phyloP scores from a whole-genome alignment of 2,113 vertebrate species.

The Lampris incognitus region DNA sequence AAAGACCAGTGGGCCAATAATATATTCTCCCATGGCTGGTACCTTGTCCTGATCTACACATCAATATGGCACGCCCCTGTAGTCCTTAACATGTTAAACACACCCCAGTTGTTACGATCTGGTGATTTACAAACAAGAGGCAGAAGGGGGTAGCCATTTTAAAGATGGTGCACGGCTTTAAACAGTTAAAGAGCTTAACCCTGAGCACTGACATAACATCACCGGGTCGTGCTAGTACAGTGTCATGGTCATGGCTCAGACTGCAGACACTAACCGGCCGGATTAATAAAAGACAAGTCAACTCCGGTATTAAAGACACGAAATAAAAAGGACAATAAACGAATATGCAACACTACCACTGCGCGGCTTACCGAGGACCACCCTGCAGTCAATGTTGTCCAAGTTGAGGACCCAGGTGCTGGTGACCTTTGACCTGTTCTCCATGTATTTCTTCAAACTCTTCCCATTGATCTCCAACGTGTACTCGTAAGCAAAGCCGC shows the following conservation, averaged over 20 bases:
- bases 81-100: background rate
- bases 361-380: conserved; percentile 90
- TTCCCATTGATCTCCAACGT: conserved; percentile 97
- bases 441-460: conserved; percentile 95
- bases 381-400: conserved; percentile 89
- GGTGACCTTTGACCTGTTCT: conserved; percentile 95
- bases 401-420: conserved; percentile 94
- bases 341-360: background rate
- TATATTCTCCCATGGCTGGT: no score
- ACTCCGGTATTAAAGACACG: no score
- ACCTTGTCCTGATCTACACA: no score
- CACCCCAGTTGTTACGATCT: conserved; percentile 11
- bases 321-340: background rate
- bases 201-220: conserved; percentile 22
- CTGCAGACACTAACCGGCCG: background rate
- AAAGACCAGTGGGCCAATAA: no score
- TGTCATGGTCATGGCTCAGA: conserved; percentile 15
- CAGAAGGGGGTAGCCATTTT: conserved; percentile 23
- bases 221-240: background rate
- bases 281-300: background rate
- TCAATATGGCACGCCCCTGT: no score
- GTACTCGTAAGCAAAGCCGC: conserved; percentile 97
- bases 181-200: conserved; percentile 59
- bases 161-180: conserved; percentile 42
- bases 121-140: conserved; percentile 31